Conservation (phyloP, 2,797 vertebrate genomes). For the Xerus rutilus region DNA sequence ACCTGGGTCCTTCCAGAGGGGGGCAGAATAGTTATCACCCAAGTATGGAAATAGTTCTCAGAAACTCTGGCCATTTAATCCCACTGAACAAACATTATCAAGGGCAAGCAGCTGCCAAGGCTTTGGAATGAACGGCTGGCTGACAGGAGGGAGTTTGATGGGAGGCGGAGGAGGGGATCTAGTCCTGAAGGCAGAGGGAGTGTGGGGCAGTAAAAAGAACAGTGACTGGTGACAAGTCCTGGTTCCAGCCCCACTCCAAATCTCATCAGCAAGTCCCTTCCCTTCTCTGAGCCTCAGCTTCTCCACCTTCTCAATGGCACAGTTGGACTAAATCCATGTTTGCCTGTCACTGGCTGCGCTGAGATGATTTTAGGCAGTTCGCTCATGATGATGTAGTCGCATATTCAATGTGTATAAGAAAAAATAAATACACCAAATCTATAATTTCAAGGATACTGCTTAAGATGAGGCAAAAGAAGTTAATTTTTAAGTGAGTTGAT, state of each 20-base stretch:
- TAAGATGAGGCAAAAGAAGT: background rate
- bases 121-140: background rate
- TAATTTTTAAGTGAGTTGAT: background rate
- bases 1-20: background rate
- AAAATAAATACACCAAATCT: background rate
- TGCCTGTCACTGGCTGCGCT: accelerated
- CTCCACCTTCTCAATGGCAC: background rate
- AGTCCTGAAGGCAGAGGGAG: no score
- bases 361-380: background rate
- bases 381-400: background rate
- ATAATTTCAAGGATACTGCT: background rate
- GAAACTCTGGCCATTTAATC: background rate
- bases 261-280: background rate
- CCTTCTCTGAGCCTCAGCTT: background rate
- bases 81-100: background rate
- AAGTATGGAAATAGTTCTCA: background rate
- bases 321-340: accelerated
- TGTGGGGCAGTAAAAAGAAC: background rate
- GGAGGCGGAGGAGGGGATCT: background rate
- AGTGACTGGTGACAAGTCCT: background rate
- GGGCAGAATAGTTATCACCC: background rate
- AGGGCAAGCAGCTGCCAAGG: background rate
- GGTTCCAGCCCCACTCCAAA: no score
- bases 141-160: background rate
- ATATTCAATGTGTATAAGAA: background rate